Percentiles rank a stretch among this genome's conserved stretches.
Conservation (phyloP, 1,140 invertebrate genomes). For the Drosophila trapezifrons region DNA sequence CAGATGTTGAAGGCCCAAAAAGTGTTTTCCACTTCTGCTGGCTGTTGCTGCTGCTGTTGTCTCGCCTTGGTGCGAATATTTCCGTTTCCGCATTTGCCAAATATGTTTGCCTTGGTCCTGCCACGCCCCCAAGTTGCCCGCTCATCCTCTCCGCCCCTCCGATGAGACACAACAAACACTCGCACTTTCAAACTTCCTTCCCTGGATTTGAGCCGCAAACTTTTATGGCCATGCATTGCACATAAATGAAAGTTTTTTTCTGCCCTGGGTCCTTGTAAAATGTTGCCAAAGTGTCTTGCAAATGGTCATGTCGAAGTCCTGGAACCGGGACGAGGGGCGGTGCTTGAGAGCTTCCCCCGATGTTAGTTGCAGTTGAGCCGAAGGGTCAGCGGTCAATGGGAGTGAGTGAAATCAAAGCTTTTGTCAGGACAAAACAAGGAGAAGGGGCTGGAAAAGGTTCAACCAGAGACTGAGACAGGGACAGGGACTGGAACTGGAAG, state of each 20-base stretch:
- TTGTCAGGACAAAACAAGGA: slow-evolving; percentile 18
- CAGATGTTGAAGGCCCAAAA: slow-evolving; percentile 70
- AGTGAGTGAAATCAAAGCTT: slow-evolving; percentile 50
- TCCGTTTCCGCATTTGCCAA: slow-evolving; percentile 78
- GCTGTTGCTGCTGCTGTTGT: slow-evolving; percentile 54
- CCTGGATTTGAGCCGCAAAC: slow-evolving; percentile 49
- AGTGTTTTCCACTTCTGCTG: slow-evolving; percentile 40
- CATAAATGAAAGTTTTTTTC: slow-evolving; percentile 78
- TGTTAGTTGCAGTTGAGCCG: slow-evolving; percentile 26
- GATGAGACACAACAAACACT: slow-evolving; percentile 65
- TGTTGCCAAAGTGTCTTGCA: slow-evolving; percentile 61
- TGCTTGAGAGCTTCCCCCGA: background rate
- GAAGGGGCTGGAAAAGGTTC: background rate
- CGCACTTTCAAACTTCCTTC: slow-evolving; percentile 75
- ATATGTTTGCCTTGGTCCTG: slow-evolving; percentile 71
- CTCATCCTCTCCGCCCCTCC: background rate
- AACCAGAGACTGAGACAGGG: too few relatives aligned
- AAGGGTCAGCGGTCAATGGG: slow-evolving; percentile 36
- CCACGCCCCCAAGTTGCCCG: slow-evolving; percentile 35
- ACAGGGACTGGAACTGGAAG: background rate
- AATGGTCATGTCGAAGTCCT: slow-evolving; percentile 53
- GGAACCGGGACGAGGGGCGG: slow-evolving; percentile 8
- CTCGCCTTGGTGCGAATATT: slow-evolving; percentile 79
- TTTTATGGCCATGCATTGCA: slow-evolving; percentile 78
- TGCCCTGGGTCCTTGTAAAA: slow-evolving; percentile 51